Evolutionary conservation across 2,797 vertebrate species (phyloP), one percentile per base, ranked within the genome.

Genomic region (Kryptolebias ocellatus): DNA sequence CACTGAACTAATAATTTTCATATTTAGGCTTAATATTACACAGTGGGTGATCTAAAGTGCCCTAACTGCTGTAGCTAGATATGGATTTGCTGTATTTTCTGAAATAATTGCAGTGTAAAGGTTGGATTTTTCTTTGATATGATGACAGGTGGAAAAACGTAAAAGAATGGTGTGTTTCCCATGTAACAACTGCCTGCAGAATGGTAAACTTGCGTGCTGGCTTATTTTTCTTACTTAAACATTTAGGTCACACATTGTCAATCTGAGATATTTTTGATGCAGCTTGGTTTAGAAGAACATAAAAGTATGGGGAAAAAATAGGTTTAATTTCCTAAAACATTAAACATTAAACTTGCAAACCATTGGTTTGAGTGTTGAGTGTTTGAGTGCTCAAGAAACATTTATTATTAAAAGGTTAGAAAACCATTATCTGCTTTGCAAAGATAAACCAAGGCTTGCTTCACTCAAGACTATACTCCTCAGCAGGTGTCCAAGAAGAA

Each of bases 1-100:
- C 50, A 69, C 10, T 0, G 7, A 53, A 50, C 46, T 70, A 57
- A 67, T 74, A 42, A 53, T 67, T 60, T 80, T 65, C 55, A 42
- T 45, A 53, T 17, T 31, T 49, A 61, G 59, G 16, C 29, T 70
- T 0, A 15, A 51, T 39, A 39, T 66, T 54, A 60, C 68, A 53
- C 39, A 29, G 18, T 28, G 51, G 15, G 56, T 60, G 53, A 58
- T 18, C 39, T 51, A 47, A 45, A 12, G 28, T 44, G 57, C 65
- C 64, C 68, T 53, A 27, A 5, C 17, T 17, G 47, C 67, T 24
- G 16, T 17, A 14, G 15, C 44, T 46, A 76, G 53, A 69, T 29
- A 65, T 60, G 18, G 53, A 76, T 55, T 34, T 65, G 39, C 57
- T 16, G 7, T 54, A 28, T 76, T 66, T 71, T 70, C 39, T 3